Percentiles rank a stretch among this genome's conserved stretches.
phyloP scores from a whole-genome alignment of 2,113 vertebrate species.

The Speoplatyrhinus poulsoni region DNA sequence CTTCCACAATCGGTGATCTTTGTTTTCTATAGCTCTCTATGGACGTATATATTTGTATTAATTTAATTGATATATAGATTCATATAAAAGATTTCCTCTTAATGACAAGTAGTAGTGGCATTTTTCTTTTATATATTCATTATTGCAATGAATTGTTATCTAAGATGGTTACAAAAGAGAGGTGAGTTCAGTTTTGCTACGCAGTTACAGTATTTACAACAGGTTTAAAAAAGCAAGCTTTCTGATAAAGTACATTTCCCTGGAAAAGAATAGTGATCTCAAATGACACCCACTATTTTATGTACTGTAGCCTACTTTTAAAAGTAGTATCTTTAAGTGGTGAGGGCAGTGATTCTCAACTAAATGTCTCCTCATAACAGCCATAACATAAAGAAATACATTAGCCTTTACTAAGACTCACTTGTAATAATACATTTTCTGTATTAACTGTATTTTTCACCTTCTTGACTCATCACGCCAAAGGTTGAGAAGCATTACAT shows the following conservation, averaged over 20 bases:
- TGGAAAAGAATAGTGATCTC: constrained; percentile 43
- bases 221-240: constrained; percentile 97
- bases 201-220: constrained; percentile 85
- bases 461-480: not conserved
- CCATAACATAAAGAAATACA: too few species aligned
- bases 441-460: not conserved
- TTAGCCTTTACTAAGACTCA: not conserved
- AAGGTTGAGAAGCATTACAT: constrained; percentile 47
- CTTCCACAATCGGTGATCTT: constrained; percentile 69
- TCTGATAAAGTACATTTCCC: constrained; percentile 74
- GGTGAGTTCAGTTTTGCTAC: constrained; percentile 89
- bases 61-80: constrained; percentile 76
- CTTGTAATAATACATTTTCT: not conserved
- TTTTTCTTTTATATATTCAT: constrained; percentile 86
- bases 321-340: not conserved
- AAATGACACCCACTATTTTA: constrained; percentile 42
- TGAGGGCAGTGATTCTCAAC: constrained; percentile 25
- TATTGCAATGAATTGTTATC: constrained; percentile 98
- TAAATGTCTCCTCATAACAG: too few species aligned
- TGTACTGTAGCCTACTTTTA: not conserved
- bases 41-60: constrained; percentile 70
- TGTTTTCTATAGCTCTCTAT: constrained; percentile 71
- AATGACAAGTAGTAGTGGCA: constrained; percentile 94
- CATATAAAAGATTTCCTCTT: constrained; percentile 83
- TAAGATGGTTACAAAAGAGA: constrained; percentile 99